Evolutionary conservation across 1,140 invertebrate genomes (phyloP).

Genomic region (Drosophila grimshawi): DNA sequence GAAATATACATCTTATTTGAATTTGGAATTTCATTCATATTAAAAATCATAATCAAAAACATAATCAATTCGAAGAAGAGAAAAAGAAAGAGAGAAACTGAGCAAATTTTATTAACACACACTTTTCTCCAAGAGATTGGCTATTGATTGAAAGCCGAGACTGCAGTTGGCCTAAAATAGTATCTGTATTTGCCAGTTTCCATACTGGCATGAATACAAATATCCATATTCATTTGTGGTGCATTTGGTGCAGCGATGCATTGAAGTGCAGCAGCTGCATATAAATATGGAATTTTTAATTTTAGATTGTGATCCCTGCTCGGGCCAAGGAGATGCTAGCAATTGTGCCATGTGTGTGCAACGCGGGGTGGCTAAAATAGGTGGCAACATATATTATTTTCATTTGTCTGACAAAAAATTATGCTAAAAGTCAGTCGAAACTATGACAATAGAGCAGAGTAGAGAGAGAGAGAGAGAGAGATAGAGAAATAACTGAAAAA

Average conservation of each 20-base stretch:
- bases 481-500: no score
- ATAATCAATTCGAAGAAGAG: no score
- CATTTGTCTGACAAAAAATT: no score
- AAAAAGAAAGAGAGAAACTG: no score
- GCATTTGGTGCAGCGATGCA: slow-evolving; percentile 47
- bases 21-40: no score
- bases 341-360: no score
- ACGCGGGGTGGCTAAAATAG: no score
- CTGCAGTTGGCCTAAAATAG: neutral
- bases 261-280: slow-evolving; percentile 40
- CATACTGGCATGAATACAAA: slow-evolving; percentile 34
- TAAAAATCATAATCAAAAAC: no score
- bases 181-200: slow-evolving; percentile 26
- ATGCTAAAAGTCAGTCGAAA: no score
- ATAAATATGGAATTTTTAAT: slow-evolving; percentile 37
- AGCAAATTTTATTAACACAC: slow-evolving; percentile 27
- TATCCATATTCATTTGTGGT: slow-evolving; percentile 43
- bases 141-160: slow-evolving; percentile 1
- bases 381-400: no score
- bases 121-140: neutral
- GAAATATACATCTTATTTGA: neutral
- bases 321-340: neutral
- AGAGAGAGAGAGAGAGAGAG: no score
- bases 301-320: neutral
- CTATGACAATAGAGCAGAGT: no score